phyloP scores from a whole-genome alignment of 2,797 vertebrate genomes.

The Botia almorhae region DNA sequence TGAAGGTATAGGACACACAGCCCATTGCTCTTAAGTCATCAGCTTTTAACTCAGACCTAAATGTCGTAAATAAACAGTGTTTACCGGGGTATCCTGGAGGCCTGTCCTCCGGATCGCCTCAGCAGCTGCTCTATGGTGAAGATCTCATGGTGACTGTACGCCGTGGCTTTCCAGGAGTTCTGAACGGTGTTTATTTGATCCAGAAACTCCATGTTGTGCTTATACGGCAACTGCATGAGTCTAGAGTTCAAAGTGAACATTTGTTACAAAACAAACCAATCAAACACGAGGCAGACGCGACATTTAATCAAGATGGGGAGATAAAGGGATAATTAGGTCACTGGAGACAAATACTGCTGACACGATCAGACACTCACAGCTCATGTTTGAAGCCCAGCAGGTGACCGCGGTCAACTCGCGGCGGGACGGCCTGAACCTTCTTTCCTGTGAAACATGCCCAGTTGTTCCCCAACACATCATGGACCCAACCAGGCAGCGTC shows the following conservation, averaged over 20 bases:
- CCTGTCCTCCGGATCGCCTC: conserved; percentile 81
- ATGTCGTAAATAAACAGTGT: too few relatives aligned
- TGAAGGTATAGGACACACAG: too few relatives aligned
- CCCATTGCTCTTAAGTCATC: neutral
- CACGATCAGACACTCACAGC: conserved; percentile 63
- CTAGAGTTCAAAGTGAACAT: conserved; percentile 66
- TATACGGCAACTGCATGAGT: conserved; percentile 74
- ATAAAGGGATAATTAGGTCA: neutral
- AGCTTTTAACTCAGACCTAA: neutral
- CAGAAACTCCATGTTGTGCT: conserved; percentile 81
- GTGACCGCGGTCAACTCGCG: conserved; percentile 50
- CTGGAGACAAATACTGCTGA: neutral
- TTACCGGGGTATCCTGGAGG: conserved; percentile 78
- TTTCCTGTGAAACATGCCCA: conserved; percentile 93
- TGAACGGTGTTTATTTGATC: conserved; percentile 85
- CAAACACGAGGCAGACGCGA: neutral
- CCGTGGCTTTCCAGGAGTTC: conserved; percentile 87
- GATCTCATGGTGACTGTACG: conserved; percentile 82
- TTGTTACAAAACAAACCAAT: neutral
- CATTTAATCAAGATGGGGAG: neutral
- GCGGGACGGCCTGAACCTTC: conserved; percentile 70
- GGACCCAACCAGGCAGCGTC: conserved; percentile 91
- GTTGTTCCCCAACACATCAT: conserved; percentile 90
- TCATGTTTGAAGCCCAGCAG: conserved; percentile 52
- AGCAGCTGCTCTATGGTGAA: conserved; percentile 80